Evolutionary conservation across 2,113 vertebrate genomes (phyloP), one percentile per base, ranked within the genome.

Genomic region (Rhinoderma darwinii): DNA sequence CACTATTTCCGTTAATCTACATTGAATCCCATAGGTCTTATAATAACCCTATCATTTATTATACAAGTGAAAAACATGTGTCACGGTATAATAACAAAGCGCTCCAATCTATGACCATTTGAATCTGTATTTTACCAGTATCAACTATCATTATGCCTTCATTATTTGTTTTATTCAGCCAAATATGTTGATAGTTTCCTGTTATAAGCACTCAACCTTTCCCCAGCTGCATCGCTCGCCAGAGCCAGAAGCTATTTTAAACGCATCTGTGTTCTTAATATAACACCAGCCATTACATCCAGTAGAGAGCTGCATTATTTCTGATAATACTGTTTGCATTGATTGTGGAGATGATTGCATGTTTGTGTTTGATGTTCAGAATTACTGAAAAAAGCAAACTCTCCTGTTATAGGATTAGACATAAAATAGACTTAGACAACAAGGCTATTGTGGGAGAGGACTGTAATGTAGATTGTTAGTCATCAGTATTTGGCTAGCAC

Each of bases 171-270:
- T 27, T 63, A 63, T 81, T 63, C 37, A 22, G 54, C 35, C 35
- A 81, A 80, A 80, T 63, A 63, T 27, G 54, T 43, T 81, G 54
- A 81, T 56, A 63, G 78, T 81, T 81, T 81, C 54, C 78, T 81
- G 78, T 43, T 81, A 41, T 81, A 68, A 83, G 59, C 61, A 44
- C 63, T 83, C 30, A 70, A 66, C 63, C 50, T 83, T 83, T 83
- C 43, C 61, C 81, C 63, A 50, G 61, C 81, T 83, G 27, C 59
- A 30, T 22, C 10, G 10, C 51, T 59, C 22, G 14, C 39, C 27
- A 35, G n/a, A 30, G 56, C 43, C 61, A 68, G 30, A n/a, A 35
- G 59, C 39, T 82, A 83, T 70, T 83, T 83, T 83, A 83, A 30
- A 70, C 2, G 22, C 61, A 68, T n/a, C 59, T 47, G 27, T 41